A percentile compares a stretch with the other conserved stretches of the same genome.
Conservation (phyloP, 2,888 invertebrate species). For the Caradrina clavipalpis region DNA sequence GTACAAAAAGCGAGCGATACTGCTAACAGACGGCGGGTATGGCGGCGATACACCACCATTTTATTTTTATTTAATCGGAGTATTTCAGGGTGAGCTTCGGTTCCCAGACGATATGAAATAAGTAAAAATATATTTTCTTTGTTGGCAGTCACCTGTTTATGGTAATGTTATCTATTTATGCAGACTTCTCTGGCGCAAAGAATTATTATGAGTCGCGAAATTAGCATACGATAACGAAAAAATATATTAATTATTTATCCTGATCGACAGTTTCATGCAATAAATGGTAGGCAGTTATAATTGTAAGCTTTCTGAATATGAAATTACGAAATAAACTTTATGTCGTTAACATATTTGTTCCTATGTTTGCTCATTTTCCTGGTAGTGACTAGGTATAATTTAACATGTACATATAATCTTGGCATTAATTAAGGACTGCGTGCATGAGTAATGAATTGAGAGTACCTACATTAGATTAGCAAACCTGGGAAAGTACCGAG, state of each 20-base stretch:
- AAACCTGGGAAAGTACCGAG: constrained; percentile 5
- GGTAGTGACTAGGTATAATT: constrained; percentile 1
- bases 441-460: constrained; percentile 5
- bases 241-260: constrained; percentile 37
- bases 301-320: not conserved
- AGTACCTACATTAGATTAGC: not conserved
- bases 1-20: constrained; percentile 78
- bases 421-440: not conserved
- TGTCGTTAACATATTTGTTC: not conserved
- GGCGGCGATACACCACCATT: constrained; percentile 75
- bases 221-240: constrained; percentile 36
- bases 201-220: constrained; percentile 52
- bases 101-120: constrained; percentile 70
- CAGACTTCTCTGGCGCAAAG: constrained; percentile 40
- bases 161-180: constrained; percentile 67
- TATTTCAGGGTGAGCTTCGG: constrained; percentile 77
- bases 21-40: constrained; percentile 73
- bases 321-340: too few species aligned
- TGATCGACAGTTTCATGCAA: constrained; percentile 12
- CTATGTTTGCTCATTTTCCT: constrained; percentile 20
- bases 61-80: constrained; percentile 79
- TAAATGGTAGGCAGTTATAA: constrained; percentile 7
- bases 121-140: constrained; percentile 68
- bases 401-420: not conserved
- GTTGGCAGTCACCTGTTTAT: constrained; percentile 67